These are phyloP conservation scores for Podargus strigoides DNA, from an alignment of 2,797 vertebrate genomes.

Conservation along the genomic window DNA sequence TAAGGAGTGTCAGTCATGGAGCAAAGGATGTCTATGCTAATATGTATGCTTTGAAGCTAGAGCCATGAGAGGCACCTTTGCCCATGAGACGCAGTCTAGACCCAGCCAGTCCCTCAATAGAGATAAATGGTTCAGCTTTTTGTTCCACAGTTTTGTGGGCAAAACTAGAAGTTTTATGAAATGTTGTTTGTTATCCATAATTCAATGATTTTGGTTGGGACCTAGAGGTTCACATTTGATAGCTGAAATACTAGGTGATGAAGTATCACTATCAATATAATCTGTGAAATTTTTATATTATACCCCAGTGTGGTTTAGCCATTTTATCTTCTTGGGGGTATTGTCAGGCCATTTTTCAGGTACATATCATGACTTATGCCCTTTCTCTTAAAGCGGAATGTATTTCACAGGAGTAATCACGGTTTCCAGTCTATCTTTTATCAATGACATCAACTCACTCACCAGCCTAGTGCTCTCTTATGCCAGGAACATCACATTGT, in stretches of 20 bases:
- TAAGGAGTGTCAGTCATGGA: not conserved
- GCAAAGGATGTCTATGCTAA: not conserved
- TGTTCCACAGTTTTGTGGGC: not conserved
- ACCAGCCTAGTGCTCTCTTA: constrained; percentile 6
- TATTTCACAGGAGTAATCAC: not conserved
- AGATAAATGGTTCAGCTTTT: not conserved
- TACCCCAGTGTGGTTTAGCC: not conserved
- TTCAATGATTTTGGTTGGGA: not conserved
- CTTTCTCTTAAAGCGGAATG: not conserved
- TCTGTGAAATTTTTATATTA: not conserved
- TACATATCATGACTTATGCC: not conserved
- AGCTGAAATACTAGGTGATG: not conserved
- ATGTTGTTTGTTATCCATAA: not conserved
- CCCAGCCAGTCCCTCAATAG: not conserved
- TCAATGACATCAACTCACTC: constrained; percentile 35
- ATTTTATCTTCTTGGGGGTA: not conserved
- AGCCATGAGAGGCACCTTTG: not conserved
- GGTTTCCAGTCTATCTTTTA: constrained; percentile 13
- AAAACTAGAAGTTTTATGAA: not conserved
- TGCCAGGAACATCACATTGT: not conserved
- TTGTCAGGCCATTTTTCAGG: not conserved
- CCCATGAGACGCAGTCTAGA: not conserved
- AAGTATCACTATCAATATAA: not conserved
- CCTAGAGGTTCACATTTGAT: not conserved
- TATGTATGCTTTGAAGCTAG: not conserved